phyloP scores from a whole-genome alignment of 2,113 vertebrate species.

The Noturus placidus region DNA sequence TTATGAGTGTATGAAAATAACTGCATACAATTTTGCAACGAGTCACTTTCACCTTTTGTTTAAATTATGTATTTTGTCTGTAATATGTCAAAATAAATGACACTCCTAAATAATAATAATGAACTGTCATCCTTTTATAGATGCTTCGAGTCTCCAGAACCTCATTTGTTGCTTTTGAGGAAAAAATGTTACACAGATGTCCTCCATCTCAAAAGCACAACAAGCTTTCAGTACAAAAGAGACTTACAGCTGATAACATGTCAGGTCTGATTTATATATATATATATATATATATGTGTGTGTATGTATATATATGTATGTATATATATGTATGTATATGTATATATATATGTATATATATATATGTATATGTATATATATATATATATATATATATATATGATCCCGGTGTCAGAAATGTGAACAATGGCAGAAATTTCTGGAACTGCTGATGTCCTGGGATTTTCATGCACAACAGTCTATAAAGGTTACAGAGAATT shows the following conservation, averaged over 20 bases:
- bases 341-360: no score
- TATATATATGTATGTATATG: no score
- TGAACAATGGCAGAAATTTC: no score
- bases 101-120: background rate
- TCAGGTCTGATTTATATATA: background rate
- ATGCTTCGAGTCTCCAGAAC: background rate
- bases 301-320: no score
- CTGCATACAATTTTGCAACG: background rate
- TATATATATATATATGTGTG: no score
- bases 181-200: conserved; percentile 5
- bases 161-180: background rate
- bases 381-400: no score
- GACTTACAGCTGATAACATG: background rate
- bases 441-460: no score
- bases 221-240: background rate
- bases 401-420: no score
- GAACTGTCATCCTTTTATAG: background rate
- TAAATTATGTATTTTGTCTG: background rate
- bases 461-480: no score
- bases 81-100: background rate
- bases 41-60: background rate
- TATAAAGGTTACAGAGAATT: no score
- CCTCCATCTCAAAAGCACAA: background rate
- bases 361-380: no score
- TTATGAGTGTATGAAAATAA: background rate